These are phyloP conservation scores for Pterophyllum scalare DNA, from an alignment of 2,113 vertebrate genomes.

Conservation along the genomic window DNA sequence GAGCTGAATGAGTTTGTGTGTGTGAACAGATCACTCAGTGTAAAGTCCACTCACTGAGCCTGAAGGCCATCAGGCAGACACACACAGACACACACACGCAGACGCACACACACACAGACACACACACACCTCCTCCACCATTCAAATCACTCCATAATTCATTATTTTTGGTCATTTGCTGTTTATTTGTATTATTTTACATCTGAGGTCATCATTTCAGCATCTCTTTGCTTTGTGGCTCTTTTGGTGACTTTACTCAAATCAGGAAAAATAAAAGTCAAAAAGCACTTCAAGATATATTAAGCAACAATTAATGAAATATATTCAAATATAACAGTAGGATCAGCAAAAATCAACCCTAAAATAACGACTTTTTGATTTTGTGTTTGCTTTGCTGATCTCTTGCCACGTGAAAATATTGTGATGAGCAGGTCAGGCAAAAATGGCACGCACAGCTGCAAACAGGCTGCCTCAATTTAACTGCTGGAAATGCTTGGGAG, in stretches of 20 bases:
- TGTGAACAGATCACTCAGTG: conserved; percentile 51
- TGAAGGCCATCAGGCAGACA: conserved; percentile 13
- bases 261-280: no score
- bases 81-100: neutral
- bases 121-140: neutral
- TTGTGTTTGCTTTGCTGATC: no score
- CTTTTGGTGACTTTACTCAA: neutral
- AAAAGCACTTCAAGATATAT: no score
- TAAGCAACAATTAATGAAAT: no score
- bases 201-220: neutral
- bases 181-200: neutral
- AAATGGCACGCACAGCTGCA: no score
- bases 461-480: neutral
- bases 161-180: neutral
- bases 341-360: no score
- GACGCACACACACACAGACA: no score
- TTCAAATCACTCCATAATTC: neutral
- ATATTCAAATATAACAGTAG: no score
- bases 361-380: no score
- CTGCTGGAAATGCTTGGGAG: neutral
- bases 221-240: neutral
- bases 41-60: conserved; percentile 41
- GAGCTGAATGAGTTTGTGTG: conserved; percentile 43
- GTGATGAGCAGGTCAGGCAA: no score
- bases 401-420: neutral